These are phyloP conservation scores for Hirudo medicinalis DNA, from an alignment of 1,140 invertebrate genomes.

Conservation along the genomic window DNA sequence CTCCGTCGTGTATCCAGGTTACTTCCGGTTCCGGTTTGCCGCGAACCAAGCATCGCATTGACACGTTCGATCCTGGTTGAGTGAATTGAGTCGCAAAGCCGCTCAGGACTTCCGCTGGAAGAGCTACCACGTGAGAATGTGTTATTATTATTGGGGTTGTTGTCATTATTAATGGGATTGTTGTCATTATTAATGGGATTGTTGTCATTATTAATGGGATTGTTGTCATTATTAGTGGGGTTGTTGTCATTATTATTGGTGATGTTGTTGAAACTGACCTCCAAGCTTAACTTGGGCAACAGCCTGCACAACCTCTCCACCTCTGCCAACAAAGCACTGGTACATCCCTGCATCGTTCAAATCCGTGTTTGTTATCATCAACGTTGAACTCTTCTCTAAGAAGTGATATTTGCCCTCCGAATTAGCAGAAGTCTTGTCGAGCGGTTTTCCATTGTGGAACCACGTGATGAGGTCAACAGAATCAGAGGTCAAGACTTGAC, in stretches of 20 bases:
- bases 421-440: not conserved
- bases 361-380: not conserved
- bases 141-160: not conserved
- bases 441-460: not conserved
- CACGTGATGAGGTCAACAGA: not conserved
- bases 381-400: too few relatives aligned
- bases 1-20: not conserved
- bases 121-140: not conserved
- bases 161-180: not conserved
- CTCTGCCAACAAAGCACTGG: constrained; percentile 4
- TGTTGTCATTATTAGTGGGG: not conserved
- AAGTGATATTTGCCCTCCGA: not conserved
- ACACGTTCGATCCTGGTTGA: not conserved
- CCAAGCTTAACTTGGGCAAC: not conserved
- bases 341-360: not conserved
- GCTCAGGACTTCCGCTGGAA: not conserved
- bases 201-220: too few relatives aligned
- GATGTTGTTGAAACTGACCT: not conserved
- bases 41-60: not conserved
- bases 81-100: not conserved
- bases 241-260: too few relatives aligned
- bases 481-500: not conserved
- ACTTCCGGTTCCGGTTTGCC: not conserved
- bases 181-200: too few relatives aligned
- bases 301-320: not conserved